Evolutionary conservation across 2,113 vertebrate genomes (phyloP).

Genomic region (Piliocolobus tephrosceles): DNA sequence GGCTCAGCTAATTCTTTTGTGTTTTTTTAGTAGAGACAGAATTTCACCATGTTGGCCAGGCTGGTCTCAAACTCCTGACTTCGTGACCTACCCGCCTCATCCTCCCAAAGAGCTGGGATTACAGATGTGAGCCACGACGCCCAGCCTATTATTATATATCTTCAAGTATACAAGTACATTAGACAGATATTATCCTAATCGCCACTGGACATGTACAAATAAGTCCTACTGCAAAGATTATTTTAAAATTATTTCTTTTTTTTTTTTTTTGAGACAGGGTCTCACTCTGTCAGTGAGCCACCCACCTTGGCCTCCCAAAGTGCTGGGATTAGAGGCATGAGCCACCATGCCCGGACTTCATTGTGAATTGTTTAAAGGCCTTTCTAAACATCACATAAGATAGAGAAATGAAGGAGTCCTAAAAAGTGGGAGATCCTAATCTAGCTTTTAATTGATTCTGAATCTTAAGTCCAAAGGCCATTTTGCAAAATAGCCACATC

Average conservation of each 20-base stretch:
- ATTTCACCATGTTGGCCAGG: too few relatives aligned
- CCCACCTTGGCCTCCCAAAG: too few relatives aligned
- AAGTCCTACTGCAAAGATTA: not conserved
- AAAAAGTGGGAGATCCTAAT: not conserved
- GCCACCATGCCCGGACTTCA: too few relatives aligned
- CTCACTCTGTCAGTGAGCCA: too few relatives aligned
- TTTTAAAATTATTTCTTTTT: not conserved
- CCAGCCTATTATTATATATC: not conserved
- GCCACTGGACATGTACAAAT: not conserved
- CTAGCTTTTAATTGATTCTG: not conserved
- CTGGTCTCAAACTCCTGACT: too few relatives aligned
- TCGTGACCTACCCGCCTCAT: too few relatives aligned
- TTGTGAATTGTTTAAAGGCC: not conserved
- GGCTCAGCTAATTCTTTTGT: too few relatives aligned
- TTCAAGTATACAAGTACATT: not conserved
- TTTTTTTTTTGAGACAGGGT: not conserved
- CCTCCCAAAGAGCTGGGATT: too few relatives aligned
- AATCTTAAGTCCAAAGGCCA: not conserved
- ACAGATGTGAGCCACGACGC: too few relatives aligned
- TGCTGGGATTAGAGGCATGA: too few relatives aligned
- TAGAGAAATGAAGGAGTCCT: not conserved
- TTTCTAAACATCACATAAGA: not conserved
- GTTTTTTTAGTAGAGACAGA: too few relatives aligned
- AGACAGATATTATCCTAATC: not conserved
- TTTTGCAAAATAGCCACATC: not conserved